These are phyloP conservation scores for Camptogramma bilineatum DNA, from an alignment of 2,888 invertebrate genomes.

Conservation along the genomic window DNA sequence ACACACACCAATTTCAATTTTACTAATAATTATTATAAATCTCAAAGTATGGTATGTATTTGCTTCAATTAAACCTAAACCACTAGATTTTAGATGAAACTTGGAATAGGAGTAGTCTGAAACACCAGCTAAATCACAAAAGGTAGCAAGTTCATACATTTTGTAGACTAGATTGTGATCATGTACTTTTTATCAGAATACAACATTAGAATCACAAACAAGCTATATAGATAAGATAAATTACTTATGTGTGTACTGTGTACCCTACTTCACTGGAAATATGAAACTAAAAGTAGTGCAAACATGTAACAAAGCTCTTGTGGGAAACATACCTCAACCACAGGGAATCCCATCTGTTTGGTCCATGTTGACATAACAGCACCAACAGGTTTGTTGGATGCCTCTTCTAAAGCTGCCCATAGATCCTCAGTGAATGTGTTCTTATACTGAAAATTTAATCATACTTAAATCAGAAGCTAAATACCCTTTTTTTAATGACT, in stretches of 20 bases:
- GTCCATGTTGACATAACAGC: constrained; percentile 99
- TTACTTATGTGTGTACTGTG: neutral
- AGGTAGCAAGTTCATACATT: too few species aligned
- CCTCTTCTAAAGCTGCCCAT: constrained; percentile 95
- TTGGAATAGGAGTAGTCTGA: too few species aligned
- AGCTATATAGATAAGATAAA: neutral
- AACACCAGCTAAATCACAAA: too few species aligned
- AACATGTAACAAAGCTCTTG: constrained; percentile 48
- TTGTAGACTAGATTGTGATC: too few species aligned
- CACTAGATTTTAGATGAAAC: too few species aligned
- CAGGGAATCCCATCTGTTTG: constrained; percentile 97
- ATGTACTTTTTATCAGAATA: too few species aligned
- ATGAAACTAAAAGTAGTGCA: neutral
- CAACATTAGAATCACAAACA: too few species aligned
- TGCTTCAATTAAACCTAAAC: too few species aligned
- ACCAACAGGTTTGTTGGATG: constrained; percentile 95
- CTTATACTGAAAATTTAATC: constrained; percentile 86
- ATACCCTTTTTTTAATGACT: too few species aligned
- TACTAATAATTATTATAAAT: too few species aligned
- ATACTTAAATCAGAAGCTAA: neutral
- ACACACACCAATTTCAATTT: too few species aligned
- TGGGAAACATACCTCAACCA: constrained; percentile 82
- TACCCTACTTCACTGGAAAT: neutral
- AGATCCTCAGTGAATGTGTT: constrained; percentile 97
- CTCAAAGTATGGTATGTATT: too few species aligned